A percentile compares a stretch with the other conserved stretches of the same genome.
Evolutionary conservation across 1,140 invertebrate genomes (phyloP).

Genomic region (Caenorhabditis remanei): DNA sequence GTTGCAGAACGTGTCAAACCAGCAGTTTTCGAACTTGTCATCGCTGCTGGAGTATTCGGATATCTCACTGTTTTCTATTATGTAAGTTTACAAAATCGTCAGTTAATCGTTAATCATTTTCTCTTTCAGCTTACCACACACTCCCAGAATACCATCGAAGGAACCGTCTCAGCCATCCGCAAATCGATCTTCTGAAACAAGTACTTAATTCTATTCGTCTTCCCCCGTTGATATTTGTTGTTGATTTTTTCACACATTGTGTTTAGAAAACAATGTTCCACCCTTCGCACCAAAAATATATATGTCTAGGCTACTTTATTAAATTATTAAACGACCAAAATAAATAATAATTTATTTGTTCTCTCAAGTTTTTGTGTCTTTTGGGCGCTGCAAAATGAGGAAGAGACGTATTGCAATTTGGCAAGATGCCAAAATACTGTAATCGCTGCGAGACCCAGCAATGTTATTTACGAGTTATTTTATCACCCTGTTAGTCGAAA

Average conservation of each 20-base stretch:
- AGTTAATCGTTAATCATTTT: too few relatives aligned
- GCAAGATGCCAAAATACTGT: too few relatives aligned
- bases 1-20: constrained; percentile 87
- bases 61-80: constrained; percentile 87
- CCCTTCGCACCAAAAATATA: too few relatives aligned
- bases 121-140: constrained; percentile 11
- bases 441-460: too few relatives aligned
- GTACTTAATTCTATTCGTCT: not conserved
- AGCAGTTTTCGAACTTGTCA: constrained; percentile 94
- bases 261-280: not conserved
- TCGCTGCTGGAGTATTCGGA: constrained; percentile 87
- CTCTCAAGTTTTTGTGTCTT: too few relatives aligned
- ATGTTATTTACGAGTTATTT: too few relatives aligned
- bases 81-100: not conserved
- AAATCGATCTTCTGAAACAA: constrained; percentile 22
- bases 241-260: not conserved
- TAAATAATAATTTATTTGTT: too few relatives aligned
- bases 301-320: too few relatives aligned
- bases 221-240: not conserved
- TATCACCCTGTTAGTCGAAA: too few relatives aligned
- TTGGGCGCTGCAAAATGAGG: too few relatives aligned
- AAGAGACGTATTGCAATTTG: too few relatives aligned
- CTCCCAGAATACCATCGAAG: constrained; percentile 17
- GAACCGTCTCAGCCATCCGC: constrained; percentile 22
- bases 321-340: too few relatives aligned